These are phyloP conservation scores for Thyatira batis DNA, from an alignment of 2,888 invertebrate species.

Conservation along the genomic window DNA sequence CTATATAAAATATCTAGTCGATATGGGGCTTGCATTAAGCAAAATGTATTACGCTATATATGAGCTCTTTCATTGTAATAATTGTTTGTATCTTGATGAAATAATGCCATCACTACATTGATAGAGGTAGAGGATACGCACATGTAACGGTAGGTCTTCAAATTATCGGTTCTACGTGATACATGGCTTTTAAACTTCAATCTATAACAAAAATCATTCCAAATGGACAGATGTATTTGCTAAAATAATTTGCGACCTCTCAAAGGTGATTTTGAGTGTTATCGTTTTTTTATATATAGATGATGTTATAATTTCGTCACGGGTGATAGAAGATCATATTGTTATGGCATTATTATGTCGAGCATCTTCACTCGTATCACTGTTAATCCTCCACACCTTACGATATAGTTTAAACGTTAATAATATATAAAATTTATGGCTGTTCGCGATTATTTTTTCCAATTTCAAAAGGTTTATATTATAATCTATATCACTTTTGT, in stretches of 20 bases:
- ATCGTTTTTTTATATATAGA: constrained; percentile 20
- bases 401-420: constrained; percentile 53
- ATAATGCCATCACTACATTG: constrained; percentile 59
- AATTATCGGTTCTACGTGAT: constrained; percentile 15
- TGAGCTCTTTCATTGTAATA: constrained; percentile 37
- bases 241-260: background rate
- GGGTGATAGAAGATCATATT: constrained; percentile 12
- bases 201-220: background rate
- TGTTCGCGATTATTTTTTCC: constrained; percentile 47
- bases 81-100: constrained; percentile 56
- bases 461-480: constrained; percentile 43
- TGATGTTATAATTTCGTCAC: constrained; percentile 20
- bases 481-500: constrained; percentile 64
- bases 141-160: constrained; percentile 36
- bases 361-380: constrained; percentile 46
- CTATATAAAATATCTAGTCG: constrained; percentile 37
- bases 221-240: background rate
- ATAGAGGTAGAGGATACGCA: constrained; percentile 42
- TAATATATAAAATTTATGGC: constrained; percentile 60
- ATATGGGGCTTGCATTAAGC: constrained; percentile 51
- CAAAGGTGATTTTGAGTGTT: background rate
- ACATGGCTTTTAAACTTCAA: constrained; percentile 10
- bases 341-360: constrained; percentile 64
- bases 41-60: constrained; percentile 46
- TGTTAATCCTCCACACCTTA: constrained; percentile 58